Conservation (phyloP, 2,113 vertebrate species). For the Orthonyx spaldingii region DNA sequence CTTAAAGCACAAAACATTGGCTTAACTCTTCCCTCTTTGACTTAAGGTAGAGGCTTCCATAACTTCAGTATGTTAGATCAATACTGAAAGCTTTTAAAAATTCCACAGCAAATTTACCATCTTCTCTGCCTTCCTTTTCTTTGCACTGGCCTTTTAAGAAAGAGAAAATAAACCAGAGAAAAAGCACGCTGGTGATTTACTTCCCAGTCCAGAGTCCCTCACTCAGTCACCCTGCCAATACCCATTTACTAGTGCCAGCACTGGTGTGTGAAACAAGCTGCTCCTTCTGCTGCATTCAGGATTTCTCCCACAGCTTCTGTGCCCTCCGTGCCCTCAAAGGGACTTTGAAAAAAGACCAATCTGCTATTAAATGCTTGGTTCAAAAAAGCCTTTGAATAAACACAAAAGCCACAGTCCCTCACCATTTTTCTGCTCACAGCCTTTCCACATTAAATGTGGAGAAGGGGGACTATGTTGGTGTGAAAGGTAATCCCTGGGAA, state of each 20-base stretch:
- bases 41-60: neutral
- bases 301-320: constrained; percentile 33
- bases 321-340: neutral
- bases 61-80: neutral
- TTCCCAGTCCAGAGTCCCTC: neutral
- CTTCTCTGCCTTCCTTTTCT: neutral
- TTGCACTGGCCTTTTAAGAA: neutral
- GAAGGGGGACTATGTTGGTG: neutral
- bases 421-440: neutral
- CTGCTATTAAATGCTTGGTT: constrained; percentile 15
- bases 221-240: constrained; percentile 18
- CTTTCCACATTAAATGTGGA: neutral
- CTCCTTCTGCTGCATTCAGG: constrained; percentile 40
- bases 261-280: constrained; percentile 36
- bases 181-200: constrained; percentile 4
- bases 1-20: neutral
- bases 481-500: neutral
- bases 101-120: neutral
- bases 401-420: neutral
- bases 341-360: constrained; percentile 33
- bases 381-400: neutral
- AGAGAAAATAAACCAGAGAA: neutral
- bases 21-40: neutral
- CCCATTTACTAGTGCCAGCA: neutral
- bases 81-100: neutral